Base-by-base conservation (phyloP, 2,113 vertebrate genomes). In the Tupaia chinensis region DNA sequence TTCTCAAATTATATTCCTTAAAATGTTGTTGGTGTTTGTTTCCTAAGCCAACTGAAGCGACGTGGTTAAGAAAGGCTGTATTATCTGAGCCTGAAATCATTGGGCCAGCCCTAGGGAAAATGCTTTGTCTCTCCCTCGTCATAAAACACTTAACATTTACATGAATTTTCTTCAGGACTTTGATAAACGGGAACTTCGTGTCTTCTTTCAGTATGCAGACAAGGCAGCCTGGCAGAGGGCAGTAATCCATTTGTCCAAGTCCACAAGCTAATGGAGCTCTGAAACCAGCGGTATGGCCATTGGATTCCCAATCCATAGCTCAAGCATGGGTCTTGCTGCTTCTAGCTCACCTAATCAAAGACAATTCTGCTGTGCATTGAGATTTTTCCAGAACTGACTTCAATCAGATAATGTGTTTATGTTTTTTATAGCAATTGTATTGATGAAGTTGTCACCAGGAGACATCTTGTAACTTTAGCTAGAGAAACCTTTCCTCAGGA, bases 1-100 rank as follows among this genome's bases (percentile, higher is more conserved):
- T 85, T 92, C 70, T 92, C 73, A 20, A 96, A 94, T 91, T 94
- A 11, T 89, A 56, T 81, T 96, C 27, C 82, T 93, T 81, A 76
- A 95, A 78, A 20, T 89, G 16, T 23, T 14, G 0, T 17, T 91
- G 44, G 17, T 65, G 29, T 94, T 95, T 93, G 44, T 95, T 87
- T 88, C 65, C 73, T 8, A 83, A 77, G 53, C 80, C n/a, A 56
- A 72, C 4, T 73, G 63, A 74, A 87, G 54, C 61, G 23, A 23
- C 9, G 5, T 81, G 27, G 22, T 74, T 7, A 5, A 5, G 29
- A 69, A 27, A 95, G 4, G 2, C 15, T 87, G 23, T n/a, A n/a
- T 84, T 65, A 72, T 61, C 60, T 74, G 29, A 27, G 29, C 53
- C 84, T 2, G 88, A 89, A 94, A 87, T 44, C 4, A 56, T 20